Evolutionary conservation across 37 sponge, comb jelly and placozoan species (phyloP).

Genomic region (Dysidea cf. avara): DNA sequence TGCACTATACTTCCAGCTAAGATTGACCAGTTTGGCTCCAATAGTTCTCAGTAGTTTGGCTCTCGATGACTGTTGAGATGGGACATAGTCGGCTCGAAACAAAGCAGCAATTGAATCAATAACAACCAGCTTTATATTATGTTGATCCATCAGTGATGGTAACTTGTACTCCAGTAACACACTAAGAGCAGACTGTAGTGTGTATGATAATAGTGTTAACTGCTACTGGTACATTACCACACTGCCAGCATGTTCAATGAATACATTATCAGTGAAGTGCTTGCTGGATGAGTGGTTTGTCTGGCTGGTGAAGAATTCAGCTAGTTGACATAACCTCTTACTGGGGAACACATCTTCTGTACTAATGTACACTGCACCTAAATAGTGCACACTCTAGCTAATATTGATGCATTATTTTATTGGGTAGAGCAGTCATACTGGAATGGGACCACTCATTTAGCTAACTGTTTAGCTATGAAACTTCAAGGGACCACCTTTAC

Average conservation of each 20-base stretch:
- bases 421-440: neutral
- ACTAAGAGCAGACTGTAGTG: slow-evolving; percentile 40
- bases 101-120: slow-evolving; percentile 92
- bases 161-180: slow-evolving; percentile 58
- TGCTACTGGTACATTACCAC: slow-evolving; percentile 34
- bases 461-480: too few relatives aligned
- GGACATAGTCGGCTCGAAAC: slow-evolving; percentile 72
- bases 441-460: too few relatives aligned
- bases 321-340: slow-evolving; percentile 73
- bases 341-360: slow-evolving; percentile 91
- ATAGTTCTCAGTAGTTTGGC: slow-evolving; percentile 64
- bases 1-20: slow-evolving; percentile 35
- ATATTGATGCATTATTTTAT: neutral
- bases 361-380: slow-evolving; percentile 79
- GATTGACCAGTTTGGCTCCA: slow-evolving; percentile 47
- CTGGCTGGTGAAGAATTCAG: slow-evolving; percentile 28
- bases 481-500: too few relatives aligned
- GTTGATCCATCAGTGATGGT: slow-evolving; percentile 52
- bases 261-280: slow-evolving; percentile 44
- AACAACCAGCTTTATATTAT: slow-evolving; percentile 65
- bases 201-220: too few relatives aligned
- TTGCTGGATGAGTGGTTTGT: slow-evolving; percentile 12
- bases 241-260: slow-evolving; percentile 62
- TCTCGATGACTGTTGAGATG: slow-evolving; percentile 31
- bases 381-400: too few relatives aligned